Conservation (phyloP, 2,797 vertebrate species). For the Picus viridis region DNA sequence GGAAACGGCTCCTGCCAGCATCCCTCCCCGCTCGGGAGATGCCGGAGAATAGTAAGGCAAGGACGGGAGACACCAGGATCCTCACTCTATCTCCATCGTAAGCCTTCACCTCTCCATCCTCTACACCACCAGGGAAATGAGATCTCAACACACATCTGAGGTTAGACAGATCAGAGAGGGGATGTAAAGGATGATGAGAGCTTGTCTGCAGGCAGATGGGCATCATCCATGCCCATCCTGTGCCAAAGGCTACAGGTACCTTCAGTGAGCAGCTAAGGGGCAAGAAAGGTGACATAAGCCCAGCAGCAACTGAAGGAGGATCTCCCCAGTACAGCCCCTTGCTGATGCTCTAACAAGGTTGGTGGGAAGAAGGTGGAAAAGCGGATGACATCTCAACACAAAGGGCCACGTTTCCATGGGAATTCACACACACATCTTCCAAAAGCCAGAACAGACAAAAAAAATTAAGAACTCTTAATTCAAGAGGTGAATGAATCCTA, state of each 20-base stretch:
- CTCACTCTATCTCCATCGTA: not conserved
- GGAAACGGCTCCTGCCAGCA: not conserved
- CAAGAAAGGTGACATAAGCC: not conserved
- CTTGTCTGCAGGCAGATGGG: not conserved
- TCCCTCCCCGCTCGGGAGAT: not conserved
- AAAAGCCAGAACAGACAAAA: not conserved
- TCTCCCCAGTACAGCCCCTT: not conserved
- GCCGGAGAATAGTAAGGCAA: not conserved
- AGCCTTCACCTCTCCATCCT: not conserved
- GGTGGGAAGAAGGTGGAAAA: not conserved
- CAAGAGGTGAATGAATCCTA: not conserved
- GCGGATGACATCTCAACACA: accelerated
- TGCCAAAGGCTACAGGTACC: not conserved
- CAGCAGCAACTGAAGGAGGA: not conserved
- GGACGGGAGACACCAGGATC: not conserved
- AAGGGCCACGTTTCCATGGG: not conserved
- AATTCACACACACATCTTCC: not conserved
- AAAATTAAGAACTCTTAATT: not conserved
- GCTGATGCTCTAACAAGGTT: not conserved
- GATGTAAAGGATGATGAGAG: not conserved
- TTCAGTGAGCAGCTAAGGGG: not conserved
- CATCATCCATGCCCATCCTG: accelerated
- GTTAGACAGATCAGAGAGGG: not conserved
- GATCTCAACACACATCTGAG: accelerated
- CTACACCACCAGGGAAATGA: not conserved